Base-by-base conservation (phyloP, 2,113 vertebrate genomes). In the Camelus bactrianus region DNA sequence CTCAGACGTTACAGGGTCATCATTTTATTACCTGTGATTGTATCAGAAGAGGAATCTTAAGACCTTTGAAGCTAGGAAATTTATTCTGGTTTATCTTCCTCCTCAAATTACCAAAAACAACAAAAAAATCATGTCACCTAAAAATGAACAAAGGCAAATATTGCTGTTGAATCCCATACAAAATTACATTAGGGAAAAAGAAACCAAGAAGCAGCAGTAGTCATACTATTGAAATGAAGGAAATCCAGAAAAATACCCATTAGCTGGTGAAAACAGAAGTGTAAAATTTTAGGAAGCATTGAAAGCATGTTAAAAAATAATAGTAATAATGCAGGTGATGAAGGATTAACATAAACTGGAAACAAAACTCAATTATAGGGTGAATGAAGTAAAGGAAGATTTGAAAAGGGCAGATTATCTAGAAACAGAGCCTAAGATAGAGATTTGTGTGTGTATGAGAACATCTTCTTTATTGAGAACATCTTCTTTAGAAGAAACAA, bases 231-330 rank as follows among this genome's bases (percentile, higher is more conserved):
- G 46, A 56, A 80, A 75, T 58, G 38, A 80, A 72, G 7, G 32
- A 26, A 90, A 56, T 35, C 30, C 16, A 54, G 35, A 91, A 58
- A 85, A 65, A 81, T 19, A 75, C 1, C 16, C 22, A 52, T 42
- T 81, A 82, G 26, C 15, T 67, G 20, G 52, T 75, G 20, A 81
- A 75, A 50, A 87, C 9, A 75, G 17, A 13, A 77, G n/a, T 13
- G 54, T 32, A n/a, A 73, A 73, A 85, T 73, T 80, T 91, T 54
- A 96, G 22, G 73, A 80, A 80, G 11, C 48, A 56, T 46, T 90
- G 26, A 48, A 89, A 82, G 13, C 84, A 88, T 70, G 19, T n/a
- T 62, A 65, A 83, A 64, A 82, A 42, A 42, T 42, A 42, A 32
- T 62, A 38, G 22, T 75, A 84, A 84, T 38, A 22, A 22, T 26